Evolutionary conservation across 2,888 invertebrate species (phyloP), one percentile per base, ranked within the genome.

Genomic region (Artemia sinica): DNA sequence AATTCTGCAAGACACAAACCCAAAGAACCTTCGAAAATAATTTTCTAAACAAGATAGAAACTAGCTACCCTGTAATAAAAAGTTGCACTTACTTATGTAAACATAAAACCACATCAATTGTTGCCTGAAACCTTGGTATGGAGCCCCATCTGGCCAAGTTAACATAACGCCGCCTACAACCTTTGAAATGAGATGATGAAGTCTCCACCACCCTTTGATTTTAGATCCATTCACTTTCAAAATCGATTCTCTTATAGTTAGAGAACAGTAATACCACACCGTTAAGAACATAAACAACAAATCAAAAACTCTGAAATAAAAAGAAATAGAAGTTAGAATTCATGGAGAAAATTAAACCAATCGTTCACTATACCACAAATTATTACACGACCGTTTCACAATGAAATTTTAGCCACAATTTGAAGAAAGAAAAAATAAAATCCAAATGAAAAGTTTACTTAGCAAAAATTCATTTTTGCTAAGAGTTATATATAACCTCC

Each of bases 201-300:
- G 83, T 73, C 97, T 82, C 97, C 97, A 98, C 97, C 97, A 98
- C 41, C 97, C 97, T 78, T 89, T 90, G 74, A 91, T 90, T 75
- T 91, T 83, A 0, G 97, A 98, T 0, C 98, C 98, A 79, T 99
- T 99, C 69, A 97, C 92, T 79, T 93, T 93, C 66, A 98, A 83
- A 77, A 99, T 98, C 76, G 93, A 93, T 81, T 99, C 98, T 71
- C 98, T 85, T 77, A 98, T 98, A 69, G 98, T 98, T 74, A 99
- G 81, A 13, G 98, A 98, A 79, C 98, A 98, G 80, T 98, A 98
- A 80, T 98, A 99, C 98, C 98, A 98, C 4, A 99, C 98, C 75
- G 97, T 81, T 69, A 98, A 82, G 80, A 98, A 99, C 82, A 92
- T 87, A 75, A 91, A 86, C 74, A 86, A 85, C 76, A 92, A 80